Evolutionary conservation across 2,888 invertebrate genomes (phyloP), one percentile per base, ranked within the genome.

Genomic region (Amblyteles armatorius): DNA sequence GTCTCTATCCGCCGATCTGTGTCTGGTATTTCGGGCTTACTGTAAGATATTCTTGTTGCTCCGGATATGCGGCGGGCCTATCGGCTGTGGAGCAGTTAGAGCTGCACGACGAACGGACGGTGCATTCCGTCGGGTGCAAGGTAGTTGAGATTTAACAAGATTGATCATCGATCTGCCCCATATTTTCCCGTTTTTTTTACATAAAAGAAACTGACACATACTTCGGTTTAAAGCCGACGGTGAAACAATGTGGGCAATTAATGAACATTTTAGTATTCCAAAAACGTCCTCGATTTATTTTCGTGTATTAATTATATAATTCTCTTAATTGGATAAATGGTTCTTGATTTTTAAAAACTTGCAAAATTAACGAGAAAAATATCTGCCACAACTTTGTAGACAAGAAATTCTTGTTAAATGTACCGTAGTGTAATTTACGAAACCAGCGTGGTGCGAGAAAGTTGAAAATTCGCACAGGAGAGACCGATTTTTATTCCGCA

Each of bases 401-500:
- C 40, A 40, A 40, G 40, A 40, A 11, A 40, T 40, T 40, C 40
- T 40, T 40, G 40, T 9, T 11, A 11, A 11, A 9, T 40, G 11
- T 40, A 40, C 40, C 11, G 11, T 40, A 40, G 40, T 2, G 33
- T 33, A 40, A 40, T 19, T 11, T 55, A 55, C 19, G 9, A 55
- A 55, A 22, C 9, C 55, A 2, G 22, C 55, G 22, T 16, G 63
- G 26, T 29, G 87, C 87, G 79, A 79, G 87, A 80, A 77, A 72
- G 63, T 67, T 50, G 68, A 71, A 73, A 55, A 22, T 9, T 19
- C 19, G 19, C 55, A 9, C 3, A 22, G 55, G 55, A 2, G 82
- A 74, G 89, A 87, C 88, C 85, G 88, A 90, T 91, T 91, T 91
- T 91, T 91, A 90, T 90, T 91, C 89, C 86, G 87, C 89, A 86